phyloP scores from a whole-genome alignment of 2,113 vertebrate genomes.

The Capreolus pygargus region DNA sequence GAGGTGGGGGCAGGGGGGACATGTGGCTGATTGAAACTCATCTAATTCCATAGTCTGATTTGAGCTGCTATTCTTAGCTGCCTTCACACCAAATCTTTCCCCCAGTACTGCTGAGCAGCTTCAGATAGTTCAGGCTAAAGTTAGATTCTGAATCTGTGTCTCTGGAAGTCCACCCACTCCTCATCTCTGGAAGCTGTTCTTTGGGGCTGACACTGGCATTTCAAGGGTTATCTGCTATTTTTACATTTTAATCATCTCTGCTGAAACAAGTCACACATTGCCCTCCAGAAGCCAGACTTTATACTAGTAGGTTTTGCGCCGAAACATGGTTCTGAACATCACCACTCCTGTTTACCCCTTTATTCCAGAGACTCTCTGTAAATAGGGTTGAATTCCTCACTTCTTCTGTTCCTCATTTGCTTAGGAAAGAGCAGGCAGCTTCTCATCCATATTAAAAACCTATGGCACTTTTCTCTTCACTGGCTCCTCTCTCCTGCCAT shows the following conservation, averaged over 20 bases:
- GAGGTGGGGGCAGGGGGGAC: neutral
- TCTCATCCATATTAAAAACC: constrained; percentile 62
- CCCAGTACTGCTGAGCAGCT: constrained; percentile 51
- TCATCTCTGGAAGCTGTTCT: constrained; percentile 53
- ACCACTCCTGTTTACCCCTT: neutral
- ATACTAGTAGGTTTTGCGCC: neutral
- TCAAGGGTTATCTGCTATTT: constrained; percentile 60
- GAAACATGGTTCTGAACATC: neutral
- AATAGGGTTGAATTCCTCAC: neutral
- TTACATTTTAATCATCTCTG: neutral
- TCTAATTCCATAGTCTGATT: constrained; percentile 45
- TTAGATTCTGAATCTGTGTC: constrained; percentile 67
- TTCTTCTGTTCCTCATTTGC: constrained; percentile 10
- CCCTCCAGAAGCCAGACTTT: neutral
- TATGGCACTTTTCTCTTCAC: neutral
- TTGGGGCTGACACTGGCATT: constrained; percentile 48
- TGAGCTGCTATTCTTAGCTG: constrained; percentile 66
- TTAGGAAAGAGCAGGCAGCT: constrained; percentile 52
- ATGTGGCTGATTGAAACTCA: neutral
- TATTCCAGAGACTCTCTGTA: neutral
- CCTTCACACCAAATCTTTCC: constrained; percentile 62
- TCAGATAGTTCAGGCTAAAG: constrained; percentile 74
- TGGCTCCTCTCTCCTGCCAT: constrained; percentile 27
- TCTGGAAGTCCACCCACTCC: constrained; percentile 71
- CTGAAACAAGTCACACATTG: neutral